Evolutionary conservation across 2,113 vertebrate species (phyloP).

Genomic region (Pteronura brasiliensis): DNA sequence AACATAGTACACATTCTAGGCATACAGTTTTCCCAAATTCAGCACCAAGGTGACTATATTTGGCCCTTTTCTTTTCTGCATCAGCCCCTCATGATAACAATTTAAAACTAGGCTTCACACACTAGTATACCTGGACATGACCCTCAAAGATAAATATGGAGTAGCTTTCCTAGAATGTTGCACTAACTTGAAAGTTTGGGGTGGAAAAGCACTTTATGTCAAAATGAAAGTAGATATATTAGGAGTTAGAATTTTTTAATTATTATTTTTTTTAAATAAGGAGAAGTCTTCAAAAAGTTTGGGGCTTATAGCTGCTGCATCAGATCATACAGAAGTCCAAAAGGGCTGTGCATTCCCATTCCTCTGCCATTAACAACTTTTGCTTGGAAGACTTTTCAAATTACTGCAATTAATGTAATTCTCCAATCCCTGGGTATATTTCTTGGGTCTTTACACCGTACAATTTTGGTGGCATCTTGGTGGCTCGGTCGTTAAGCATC

Average conservation of each 20-base stretch:
- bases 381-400: background rate
- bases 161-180: background rate
- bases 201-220: background rate
- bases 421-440: background rate
- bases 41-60: background rate
- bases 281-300: background rate
- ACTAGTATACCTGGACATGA: background rate
- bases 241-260: background rate
- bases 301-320: background rate
- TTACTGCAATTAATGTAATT: background rate
- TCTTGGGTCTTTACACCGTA: background rate
- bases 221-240: background rate
- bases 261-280: background rate
- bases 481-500: no score
- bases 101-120: background rate
- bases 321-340: background rate
- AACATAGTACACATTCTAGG: background rate
- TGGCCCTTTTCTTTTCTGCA: background rate
- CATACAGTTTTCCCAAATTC: background rate
- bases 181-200: background rate
- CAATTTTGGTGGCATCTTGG: background rate
- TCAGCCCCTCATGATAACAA: background rate
- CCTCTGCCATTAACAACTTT: background rate
- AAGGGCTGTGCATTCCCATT: background rate
- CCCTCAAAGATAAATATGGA: background rate